These are phyloP conservation scores for Pristiophorus japonicus DNA, from an alignment of 2,113 vertebrate species.

Conservation along the genomic window DNA sequence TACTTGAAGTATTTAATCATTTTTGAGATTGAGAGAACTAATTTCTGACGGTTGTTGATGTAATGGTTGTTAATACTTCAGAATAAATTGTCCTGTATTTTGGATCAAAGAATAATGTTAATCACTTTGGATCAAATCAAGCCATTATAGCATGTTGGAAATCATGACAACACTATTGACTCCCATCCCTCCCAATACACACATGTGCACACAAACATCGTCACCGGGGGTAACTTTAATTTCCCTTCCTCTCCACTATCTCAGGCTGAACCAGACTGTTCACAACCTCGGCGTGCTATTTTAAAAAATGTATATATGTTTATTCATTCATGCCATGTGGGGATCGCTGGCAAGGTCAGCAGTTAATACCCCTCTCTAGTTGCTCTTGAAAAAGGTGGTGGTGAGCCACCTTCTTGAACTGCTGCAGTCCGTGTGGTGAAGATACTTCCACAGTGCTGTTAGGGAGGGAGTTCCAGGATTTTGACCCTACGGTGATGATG, in stretches of 20 bases:
- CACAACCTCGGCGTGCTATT: neutral
- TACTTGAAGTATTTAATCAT: neutral
- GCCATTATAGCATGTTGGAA: neutral
- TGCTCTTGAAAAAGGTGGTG: neutral
- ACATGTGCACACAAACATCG: neutral
- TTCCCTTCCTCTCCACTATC: too few species aligned
- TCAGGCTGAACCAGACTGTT: neutral
- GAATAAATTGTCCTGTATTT: neutral
- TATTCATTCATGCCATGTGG: neutral
- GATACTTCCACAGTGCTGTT: neutral
- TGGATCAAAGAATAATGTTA: neutral
- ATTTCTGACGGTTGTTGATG: neutral
- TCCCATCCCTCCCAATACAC: neutral
- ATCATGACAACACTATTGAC: neutral
- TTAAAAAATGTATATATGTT: neutral
- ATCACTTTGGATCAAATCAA: neutral
- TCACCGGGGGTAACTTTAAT: too few species aligned
- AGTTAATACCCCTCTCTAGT: neutral
- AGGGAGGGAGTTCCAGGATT: neutral
- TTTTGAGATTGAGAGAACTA: neutral
- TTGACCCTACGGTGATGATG: neutral
- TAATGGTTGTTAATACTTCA: neutral
- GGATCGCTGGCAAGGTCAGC: neutral
- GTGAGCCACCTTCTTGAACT: neutral
- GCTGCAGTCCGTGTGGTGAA: neutral